A percentile compares a stretch with the other conserved stretches of the same genome.
Evolutionary conservation across 1,140 invertebrate species (phyloP).

Genomic region (Lerema accius): DNA sequence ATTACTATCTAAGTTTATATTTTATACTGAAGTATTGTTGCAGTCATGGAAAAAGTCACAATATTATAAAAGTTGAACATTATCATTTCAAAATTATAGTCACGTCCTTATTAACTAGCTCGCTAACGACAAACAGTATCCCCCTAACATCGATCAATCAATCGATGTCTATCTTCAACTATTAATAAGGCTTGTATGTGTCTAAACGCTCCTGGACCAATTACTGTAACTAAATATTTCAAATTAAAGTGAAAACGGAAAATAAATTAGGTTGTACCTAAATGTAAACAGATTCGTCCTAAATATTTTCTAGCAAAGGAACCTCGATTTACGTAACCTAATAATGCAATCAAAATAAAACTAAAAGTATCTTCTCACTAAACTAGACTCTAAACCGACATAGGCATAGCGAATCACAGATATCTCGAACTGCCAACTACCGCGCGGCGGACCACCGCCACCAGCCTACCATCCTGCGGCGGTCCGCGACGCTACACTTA

Average conservation of each 20-base stretch:
- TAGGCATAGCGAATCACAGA: constrained; percentile 72
- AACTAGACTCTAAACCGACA: constrained; percentile 27
- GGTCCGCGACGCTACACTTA: constrained; percentile 44
- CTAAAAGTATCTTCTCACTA: constrained; percentile 20
- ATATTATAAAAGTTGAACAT: too few relatives aligned
- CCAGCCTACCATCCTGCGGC: constrained; percentile 1
- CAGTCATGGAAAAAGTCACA: too few relatives aligned
- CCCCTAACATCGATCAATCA: too few relatives aligned
- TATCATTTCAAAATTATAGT: too few relatives aligned
- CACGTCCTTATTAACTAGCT: too few relatives aligned
- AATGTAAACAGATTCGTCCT: not conserved
- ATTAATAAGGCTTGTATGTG: too few relatives aligned
- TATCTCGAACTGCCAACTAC: constrained; percentile 62
- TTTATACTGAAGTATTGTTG: too few relatives aligned
- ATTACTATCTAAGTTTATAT: too few relatives aligned
- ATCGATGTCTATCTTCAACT: too few relatives aligned
- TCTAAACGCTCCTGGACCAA: not conserved
- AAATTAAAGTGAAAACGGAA: too few relatives aligned
- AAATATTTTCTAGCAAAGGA: constrained; percentile 11
- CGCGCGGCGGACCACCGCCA: constrained; percentile 22
- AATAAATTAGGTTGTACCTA: too few relatives aligned
- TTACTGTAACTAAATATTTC: constrained; percentile 3
- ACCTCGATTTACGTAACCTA: constrained; percentile 5
- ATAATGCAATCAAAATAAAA: constrained; percentile 19
- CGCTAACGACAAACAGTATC: too few relatives aligned